A percentile compares a stretch with the other conserved stretches of the same genome.
phyloP scores from a whole-genome alignment of 2,888 invertebrate species.

The Aphidius colemani region DNA sequence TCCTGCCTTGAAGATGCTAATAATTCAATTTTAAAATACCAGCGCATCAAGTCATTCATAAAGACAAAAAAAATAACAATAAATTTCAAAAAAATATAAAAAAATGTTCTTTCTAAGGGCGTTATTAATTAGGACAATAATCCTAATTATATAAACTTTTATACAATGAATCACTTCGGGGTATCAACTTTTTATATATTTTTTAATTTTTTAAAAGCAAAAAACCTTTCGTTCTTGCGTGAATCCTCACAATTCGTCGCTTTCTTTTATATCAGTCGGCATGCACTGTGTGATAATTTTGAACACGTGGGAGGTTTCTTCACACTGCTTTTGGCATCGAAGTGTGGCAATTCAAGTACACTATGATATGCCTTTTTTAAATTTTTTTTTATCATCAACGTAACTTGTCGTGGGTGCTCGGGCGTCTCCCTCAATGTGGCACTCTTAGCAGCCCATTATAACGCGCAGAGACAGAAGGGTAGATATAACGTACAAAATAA shows the following conservation, averaged over 20 bases:
- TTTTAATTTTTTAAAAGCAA: constrained; percentile 18
- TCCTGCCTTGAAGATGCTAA: too few relatives aligned
- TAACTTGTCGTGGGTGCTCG: constrained; percentile 39
- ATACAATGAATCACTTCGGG: constrained; percentile 54
- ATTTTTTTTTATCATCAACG: constrained; percentile 51
- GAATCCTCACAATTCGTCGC: constrained; percentile 24
- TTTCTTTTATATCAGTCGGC: constrained; percentile 30
- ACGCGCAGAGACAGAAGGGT: constrained; percentile 4
- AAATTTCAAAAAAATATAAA: not conserved
- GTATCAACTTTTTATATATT: constrained; percentile 28
- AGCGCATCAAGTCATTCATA: not conserved
- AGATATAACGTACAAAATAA: constrained; percentile 1
- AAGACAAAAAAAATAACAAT: not conserved
- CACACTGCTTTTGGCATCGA: constrained; percentile 50
- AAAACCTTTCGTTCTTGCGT: constrained; percentile 27
- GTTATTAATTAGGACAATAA: constrained; percentile 60
- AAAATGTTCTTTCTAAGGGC: constrained; percentile 28
- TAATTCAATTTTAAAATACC: too few relatives aligned
- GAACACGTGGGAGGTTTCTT: constrained; percentile 12
- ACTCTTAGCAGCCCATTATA: constrained; percentile 51
- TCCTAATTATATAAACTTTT: constrained; percentile 56
- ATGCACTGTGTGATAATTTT: too few relatives aligned
- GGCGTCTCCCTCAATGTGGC: constrained; percentile 46
- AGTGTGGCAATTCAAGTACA: constrained; percentile 60
- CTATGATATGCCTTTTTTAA: constrained; percentile 37